Conservation (phyloP, 2,888 invertebrate species). For the Caenorhabditis macrosperma region DNA sequence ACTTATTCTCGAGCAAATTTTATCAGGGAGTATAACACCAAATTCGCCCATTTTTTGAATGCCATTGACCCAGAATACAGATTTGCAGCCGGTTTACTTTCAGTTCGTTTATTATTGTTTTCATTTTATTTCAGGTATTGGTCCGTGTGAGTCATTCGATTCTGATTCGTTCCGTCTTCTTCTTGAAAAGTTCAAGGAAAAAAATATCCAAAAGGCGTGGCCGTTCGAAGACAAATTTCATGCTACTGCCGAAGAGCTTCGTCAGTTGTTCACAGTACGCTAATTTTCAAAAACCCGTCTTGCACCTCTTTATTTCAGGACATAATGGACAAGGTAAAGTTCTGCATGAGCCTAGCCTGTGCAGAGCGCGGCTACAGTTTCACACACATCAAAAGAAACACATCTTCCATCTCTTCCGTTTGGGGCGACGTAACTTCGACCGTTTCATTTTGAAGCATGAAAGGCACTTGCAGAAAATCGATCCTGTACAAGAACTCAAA, state of each 20-base stretch:
- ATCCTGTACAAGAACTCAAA: slow-evolving; percentile 20
- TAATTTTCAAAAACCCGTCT: background rate
- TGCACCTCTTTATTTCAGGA: too few relatives aligned
- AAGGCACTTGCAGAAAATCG: slow-evolving; percentile 16
- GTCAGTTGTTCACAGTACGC: background rate
- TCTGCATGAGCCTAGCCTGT: slow-evolving; percentile 28
- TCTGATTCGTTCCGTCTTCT: slow-evolving; percentile 2
- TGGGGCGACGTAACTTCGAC: background rate
- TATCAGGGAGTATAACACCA: background rate
- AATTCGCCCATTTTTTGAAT: slow-evolving; percentile 2
- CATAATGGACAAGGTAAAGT: slow-evolving; percentile 1
- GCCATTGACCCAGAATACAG: slow-evolving; percentile 30
- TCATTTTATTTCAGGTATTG: slow-evolving; percentile 14
- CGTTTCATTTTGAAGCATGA: too few relatives aligned
- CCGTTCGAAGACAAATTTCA: slow-evolving; percentile 21
- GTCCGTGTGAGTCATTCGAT: slow-evolving; percentile 34
- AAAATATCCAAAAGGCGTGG: background rate
- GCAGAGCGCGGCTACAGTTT: slow-evolving; percentile 23
- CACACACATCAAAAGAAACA: background rate
- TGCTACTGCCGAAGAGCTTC: background rate
- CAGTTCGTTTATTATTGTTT: background rate
- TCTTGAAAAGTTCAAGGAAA: background rate
- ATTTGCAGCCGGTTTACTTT: background rate
- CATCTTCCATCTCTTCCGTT: background rate
- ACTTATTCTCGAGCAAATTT: slow-evolving; percentile 3